Base-by-base conservation (phyloP, 2,888 invertebrate species). In the Macrosoma leucophasiata region DNA sequence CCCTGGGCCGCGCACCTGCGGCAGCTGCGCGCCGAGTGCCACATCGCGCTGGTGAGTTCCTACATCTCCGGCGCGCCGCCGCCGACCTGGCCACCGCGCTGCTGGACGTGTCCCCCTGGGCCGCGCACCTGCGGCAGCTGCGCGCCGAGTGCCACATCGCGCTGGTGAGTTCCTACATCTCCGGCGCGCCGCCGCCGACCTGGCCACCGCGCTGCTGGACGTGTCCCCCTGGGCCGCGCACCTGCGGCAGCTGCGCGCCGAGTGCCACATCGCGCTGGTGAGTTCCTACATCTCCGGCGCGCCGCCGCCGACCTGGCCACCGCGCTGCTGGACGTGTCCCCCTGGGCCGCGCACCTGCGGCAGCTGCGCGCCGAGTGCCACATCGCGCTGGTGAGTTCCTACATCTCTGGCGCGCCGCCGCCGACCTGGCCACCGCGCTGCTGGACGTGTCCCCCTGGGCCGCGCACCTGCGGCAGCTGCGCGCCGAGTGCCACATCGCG, bases 391-490 rank as follows among this genome's bases (percentile, higher is more conserved):
- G 84, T 84, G 30, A 55, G 58, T 41, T 4, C 26, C 5, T n/a
- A n/a, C n/a, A n/a, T n/a, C n/a, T n/a, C n/a, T n/a, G n/a, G n/a
- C n/a, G n/a, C n/a, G n/a, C n/a, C n/a, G n/a, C n/a, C n/a, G n/a
- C n/a, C 1, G 84, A 81, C 22, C 62, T 75, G 2, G 66, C 73
- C 50, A 51, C 85, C 36, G 91, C 92, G 1, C 89, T 95, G 50
- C 87, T 97, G 17, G 95, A 96, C 68, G 78, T 87, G 13, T 94
- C 96, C 56, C 97, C 98, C 1, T 98, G 98, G 49, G 88, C 93
- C 60, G 72, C 86, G 31, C 62, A 87, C 35, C 91, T 91, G 0
- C 88, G 93, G 48, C 85, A 88, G 39, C 75, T 86, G 60, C 89
- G 84, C 3, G 64, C 62, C 0, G 88, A 90, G 58, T 82, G 78